Percentiles rank a stretch among this genome's conserved stretches.
phyloP scores from a whole-genome alignment of 2,888 invertebrate species.

The Lordiphosa andalusiaca region DNA sequence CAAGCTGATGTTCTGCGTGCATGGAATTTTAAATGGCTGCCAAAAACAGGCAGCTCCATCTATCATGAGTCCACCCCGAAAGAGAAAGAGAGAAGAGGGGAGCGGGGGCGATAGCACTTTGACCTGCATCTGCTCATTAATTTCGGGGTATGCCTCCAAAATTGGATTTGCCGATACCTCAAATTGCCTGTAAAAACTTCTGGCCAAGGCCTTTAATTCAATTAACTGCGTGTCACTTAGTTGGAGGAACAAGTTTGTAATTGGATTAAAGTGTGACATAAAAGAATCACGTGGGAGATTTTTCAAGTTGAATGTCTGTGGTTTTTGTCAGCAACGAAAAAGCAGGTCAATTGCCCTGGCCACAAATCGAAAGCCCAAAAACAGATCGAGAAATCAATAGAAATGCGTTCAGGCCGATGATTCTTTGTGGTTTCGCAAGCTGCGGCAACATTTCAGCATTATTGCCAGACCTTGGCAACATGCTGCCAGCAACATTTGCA shows the following conservation, averaged over 20 bases:
- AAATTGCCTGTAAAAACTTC: slow-evolving; percentile 18
- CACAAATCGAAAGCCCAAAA: slow-evolving; percentile 34
- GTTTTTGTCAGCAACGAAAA: slow-evolving; percentile 12
- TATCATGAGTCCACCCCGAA: slow-evolving; percentile 24
- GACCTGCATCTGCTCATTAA: slow-evolving; percentile 42
- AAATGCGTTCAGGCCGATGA: not conserved
- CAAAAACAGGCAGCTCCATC: slow-evolving; percentile 41
- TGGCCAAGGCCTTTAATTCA: slow-evolving; percentile 23
- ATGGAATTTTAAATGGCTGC: slow-evolving; percentile 46
- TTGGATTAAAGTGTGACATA: slow-evolving; percentile 21
- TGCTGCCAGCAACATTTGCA: slow-evolving; percentile 16
- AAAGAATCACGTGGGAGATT: not conserved
- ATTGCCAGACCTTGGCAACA: slow-evolving; percentile 27
- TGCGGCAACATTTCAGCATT: slow-evolving; percentile 13
- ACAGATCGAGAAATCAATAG: slow-evolving; percentile 41
- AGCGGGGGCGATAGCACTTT: slow-evolving; percentile 9
- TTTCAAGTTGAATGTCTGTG: slow-evolving; percentile 15
- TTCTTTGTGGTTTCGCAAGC: not conserved
- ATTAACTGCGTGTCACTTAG: slow-evolving; percentile 19
- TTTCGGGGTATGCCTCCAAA: slow-evolving; percentile 15
- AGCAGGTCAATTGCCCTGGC: slow-evolving; percentile 22
- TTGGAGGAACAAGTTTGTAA: slow-evolving; percentile 13
- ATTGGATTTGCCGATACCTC: not conserved
- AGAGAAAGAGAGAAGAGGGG: too few relatives aligned
- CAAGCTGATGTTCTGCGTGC: slow-evolving; percentile 27